Conservation (phyloP, 2,113 vertebrate species). For the Microtus richardsoni region DNA sequence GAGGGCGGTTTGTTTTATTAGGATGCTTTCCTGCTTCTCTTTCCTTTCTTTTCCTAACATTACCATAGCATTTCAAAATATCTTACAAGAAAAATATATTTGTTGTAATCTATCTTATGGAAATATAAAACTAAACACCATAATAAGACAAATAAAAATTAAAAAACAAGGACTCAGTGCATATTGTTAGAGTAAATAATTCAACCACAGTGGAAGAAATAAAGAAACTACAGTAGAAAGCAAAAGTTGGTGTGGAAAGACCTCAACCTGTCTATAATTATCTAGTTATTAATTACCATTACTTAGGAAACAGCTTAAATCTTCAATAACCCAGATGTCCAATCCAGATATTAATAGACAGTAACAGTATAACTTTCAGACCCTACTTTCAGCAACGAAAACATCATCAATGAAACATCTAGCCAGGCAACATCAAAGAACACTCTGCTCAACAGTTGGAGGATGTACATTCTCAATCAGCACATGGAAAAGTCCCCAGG, state of each 20-base stretch:
- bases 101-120: too few species aligned
- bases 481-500: neutral
- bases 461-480: neutral
- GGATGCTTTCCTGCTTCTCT: neutral
- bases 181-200: neutral
- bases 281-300: neutral
- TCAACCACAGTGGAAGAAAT: neutral
- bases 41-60: neutral
- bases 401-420: neutral
- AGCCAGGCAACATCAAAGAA: neutral
- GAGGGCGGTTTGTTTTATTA: neutral
- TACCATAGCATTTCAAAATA: too few species aligned
- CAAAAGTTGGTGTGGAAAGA: neutral
- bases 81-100: too few species aligned
- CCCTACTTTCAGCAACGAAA: neutral
- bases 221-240: neutral
- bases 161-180: neutral
- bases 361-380: neutral
- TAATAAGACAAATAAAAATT: neutral
- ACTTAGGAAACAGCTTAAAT: neutral
- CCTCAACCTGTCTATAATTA: neutral
- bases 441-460: neutral
- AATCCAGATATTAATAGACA: neutral
- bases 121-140: neutral
- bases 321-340: neutral